These are phyloP conservation scores for Ptiloglossa arizonensis DNA, from an alignment of 1,140 invertebrate genomes.

Conservation along the genomic window DNA sequence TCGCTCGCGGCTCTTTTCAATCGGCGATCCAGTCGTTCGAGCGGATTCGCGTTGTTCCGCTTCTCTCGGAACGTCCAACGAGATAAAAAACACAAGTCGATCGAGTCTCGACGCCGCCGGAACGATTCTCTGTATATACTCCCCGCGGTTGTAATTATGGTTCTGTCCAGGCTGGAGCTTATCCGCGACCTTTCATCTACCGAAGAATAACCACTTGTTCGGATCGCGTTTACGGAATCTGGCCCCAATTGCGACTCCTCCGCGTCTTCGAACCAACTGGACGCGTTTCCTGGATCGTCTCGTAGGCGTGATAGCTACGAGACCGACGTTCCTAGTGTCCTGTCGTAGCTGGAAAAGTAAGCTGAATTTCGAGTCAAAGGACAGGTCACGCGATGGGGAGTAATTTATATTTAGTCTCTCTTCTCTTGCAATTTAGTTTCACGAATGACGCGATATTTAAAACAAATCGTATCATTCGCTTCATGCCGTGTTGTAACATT, in stretches of 20 bases:
- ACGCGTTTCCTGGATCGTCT: background rate
- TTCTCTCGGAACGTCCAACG: constrained; percentile 12
- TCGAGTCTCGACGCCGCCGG: constrained; percentile 19
- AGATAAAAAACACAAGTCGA: constrained; percentile 6
- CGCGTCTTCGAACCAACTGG: too few relatives aligned
- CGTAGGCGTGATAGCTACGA: too few relatives aligned
- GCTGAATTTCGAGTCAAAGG: too few relatives aligned
- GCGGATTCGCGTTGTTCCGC: background rate
- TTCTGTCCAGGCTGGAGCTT: background rate
- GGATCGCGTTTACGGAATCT: background rate
- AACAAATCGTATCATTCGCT: too few relatives aligned
- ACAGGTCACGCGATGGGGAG: too few relatives aligned
- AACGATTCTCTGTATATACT: constrained; percentile 1
- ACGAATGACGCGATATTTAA: too few relatives aligned
- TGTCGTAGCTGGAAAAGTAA: too few relatives aligned
- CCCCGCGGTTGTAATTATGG: constrained; percentile 28
- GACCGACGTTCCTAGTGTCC: too few relatives aligned
- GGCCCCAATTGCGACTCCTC: background rate
- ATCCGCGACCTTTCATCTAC: background rate
- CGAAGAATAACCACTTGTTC: constrained; percentile 27
- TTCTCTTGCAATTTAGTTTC: too few relatives aligned
- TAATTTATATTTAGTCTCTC: too few relatives aligned
- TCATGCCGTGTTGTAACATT: too few relatives aligned
- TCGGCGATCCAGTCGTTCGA: background rate
- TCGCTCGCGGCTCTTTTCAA: background rate